Conservation (phyloP, 2,113 vertebrate genomes). For the Perca schrenkii region DNA sequence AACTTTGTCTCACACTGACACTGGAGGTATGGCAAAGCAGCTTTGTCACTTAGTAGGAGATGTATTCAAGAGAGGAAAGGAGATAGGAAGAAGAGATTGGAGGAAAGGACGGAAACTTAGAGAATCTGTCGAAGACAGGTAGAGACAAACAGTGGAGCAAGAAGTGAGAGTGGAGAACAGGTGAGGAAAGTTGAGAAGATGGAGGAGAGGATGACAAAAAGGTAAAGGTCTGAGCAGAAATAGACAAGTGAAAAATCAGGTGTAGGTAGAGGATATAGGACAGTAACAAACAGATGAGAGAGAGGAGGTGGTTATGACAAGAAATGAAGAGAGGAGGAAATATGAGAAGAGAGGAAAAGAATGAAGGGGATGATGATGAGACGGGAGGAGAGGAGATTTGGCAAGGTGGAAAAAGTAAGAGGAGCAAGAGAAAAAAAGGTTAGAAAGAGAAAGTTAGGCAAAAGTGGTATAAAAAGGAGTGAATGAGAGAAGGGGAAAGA, state of each 20-base stretch:
- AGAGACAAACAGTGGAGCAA: not conserved
- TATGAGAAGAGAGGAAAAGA: not conserved
- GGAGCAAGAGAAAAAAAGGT: not conserved
- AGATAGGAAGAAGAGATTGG: slow-evolving; percentile 1
- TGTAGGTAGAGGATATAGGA: not conserved
- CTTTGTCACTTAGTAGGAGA: slow-evolving; percentile 33
- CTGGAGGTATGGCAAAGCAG: slow-evolving; percentile 25
- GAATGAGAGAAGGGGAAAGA: not conserved
- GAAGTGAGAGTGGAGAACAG: not conserved
- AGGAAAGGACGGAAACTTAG: not conserved
- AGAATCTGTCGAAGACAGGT: not conserved
- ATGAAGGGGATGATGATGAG: not conserved
- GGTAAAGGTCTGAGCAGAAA: not conserved
- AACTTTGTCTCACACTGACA: slow-evolving; percentile 39
- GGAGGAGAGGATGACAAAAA: not conserved
- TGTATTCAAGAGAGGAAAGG: not conserved
- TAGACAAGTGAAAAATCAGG: not conserved
- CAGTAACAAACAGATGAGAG: not conserved
- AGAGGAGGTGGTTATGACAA: not conserved
- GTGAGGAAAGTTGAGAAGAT: not conserved
- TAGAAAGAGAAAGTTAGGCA: not conserved
- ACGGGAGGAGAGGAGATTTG: not conserved
- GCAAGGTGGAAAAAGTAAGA: not conserved
- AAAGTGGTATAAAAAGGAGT: not conserved
- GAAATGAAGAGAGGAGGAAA: not conserved